These are phyloP conservation scores for Diachrysia chrysitis DNA, from an alignment of 2,888 invertebrate genomes.

Conservation along the genomic window DNA sequence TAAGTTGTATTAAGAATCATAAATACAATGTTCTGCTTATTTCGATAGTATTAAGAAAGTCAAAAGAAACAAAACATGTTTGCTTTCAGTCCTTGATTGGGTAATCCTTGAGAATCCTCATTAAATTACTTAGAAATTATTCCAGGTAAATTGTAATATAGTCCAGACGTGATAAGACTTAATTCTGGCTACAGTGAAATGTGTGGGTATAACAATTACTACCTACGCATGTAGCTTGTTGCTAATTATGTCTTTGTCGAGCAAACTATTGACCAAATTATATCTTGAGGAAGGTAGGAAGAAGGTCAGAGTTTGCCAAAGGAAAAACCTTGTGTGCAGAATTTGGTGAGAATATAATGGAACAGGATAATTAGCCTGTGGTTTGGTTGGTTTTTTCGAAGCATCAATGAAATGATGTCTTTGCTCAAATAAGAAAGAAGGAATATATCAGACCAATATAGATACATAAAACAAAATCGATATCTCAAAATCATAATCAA, in stretches of 20 bases:
- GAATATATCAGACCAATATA: not conserved
- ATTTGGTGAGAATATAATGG: too few relatives aligned
- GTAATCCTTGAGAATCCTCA: not conserved
- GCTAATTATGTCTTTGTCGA: not conserved
- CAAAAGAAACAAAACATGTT: too few relatives aligned
- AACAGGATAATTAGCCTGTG: too few relatives aligned
- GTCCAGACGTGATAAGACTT: not conserved
- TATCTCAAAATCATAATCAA: not conserved
- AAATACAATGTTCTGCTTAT: not conserved
- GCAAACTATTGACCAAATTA: not conserved
- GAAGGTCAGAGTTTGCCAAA: too few relatives aligned
- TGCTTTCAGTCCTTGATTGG: not conserved
- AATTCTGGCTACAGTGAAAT: not conserved
- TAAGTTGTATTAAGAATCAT: too few relatives aligned
- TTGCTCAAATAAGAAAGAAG: too few relatives aligned
- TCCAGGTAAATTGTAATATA: not conserved
- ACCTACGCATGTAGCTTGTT: not conserved
- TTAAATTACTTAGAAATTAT: not conserved
- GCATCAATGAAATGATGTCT: too few relatives aligned
- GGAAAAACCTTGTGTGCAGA: not conserved
- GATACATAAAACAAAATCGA: not conserved
- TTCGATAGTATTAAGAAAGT: too few relatives aligned
- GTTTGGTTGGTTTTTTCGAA: too few relatives aligned
- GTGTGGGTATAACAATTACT: slow-evolving; percentile 2
- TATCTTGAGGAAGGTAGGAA: not conserved